Base-by-base conservation (phyloP, 2,888 invertebrate species). In the Agriotes lineatus region DNA sequence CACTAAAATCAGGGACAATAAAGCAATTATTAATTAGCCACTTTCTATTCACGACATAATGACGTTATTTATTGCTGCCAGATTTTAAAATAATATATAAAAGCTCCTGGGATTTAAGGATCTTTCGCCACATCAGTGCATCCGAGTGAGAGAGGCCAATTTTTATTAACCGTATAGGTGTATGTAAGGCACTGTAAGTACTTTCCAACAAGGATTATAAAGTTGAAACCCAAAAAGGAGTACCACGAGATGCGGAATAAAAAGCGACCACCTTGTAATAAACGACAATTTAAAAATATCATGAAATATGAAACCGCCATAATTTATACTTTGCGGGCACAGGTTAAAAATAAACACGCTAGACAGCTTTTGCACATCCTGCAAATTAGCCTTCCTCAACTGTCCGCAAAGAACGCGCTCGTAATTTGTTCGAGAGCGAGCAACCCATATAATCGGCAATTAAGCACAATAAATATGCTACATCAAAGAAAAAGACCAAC, bases 241-340 rank as follows among this genome's bases (percentile, higher is more conserved):
- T 42, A 48, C 19, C n/a, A 19, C 18, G 19, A 44, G 20, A 18
- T 20, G 10, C 44, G 12, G 25, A 48, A 48, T 48, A 52, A 48
- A 48, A 48, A 12, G 18, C 37, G 56, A 22, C 56, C 37, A 39
- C 37, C 56, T 20, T 56, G 56, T 56, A 56, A 37, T 37, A 20
- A 39, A 56, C 35, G 37, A 9, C 12, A 18, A 22, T 37, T 37
- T 63, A 63, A 54, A 54, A 61, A 61, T 61, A 42, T 52, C 16
- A 54, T 54, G 63, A 63, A 61, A 61, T 50, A 61, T 52, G 50
- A 50, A 50, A 61, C 35, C 35, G 12, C 35, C 60, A 25, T 61
- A 61, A 50, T 50, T 61, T 35, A 50, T 22, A 25, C 37, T 50
- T 39, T 39, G 33, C 61, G 48, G 33, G 18, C n/a, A 19, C 12